Base-by-base conservation (phyloP, 2,888 invertebrate species). In the Pherbina coryleti region DNA sequence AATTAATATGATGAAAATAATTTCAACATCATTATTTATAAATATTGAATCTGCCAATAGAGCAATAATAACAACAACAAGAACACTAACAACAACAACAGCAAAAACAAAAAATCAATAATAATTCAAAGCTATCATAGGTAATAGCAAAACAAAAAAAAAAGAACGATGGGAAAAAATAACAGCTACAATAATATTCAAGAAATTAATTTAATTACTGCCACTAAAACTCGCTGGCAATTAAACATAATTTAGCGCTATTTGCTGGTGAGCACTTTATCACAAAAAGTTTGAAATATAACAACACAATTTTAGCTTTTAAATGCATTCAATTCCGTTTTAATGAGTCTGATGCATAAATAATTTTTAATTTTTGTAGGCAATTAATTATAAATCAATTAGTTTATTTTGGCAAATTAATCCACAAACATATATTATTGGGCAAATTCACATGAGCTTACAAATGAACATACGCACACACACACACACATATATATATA, bases 21-120 rank as follows among this genome's bases (percentile, higher is more conserved):
- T 82, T 80, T 79, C 57, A 81, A 77, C 72, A 77, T 79, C 78
- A 75, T 73, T 72, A 69, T 79, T 80, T 78, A 79, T 75, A 79
- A 75, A 76, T 80, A 80, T 81, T 78, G 49, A 64, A 75, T 37
- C 79, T 71, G 76, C 57, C 77, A 19, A 75, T 74, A 81, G 72
- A 80, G 57, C 57, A 74, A 51, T 77, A 78, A 14, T 34, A 72
- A 62, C 72, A 80, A 79, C 75, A 70, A 19, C 19, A 55, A 25
- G 70, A 66, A n/a, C 51, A 57, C 70, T 11, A 66, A 66, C 64
- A 72, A 57, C 19, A 69, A 37, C 69, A 60, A 64, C 67, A 44
- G n/a, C 62, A 53, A 55, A 57, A 75, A 71, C 31, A 17, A 55
- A 71, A 44, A 49, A 14, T 22, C 19, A 69, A 51, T 66, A 37